Evolutionary conservation across 2,797 vertebrate species (phyloP), one percentile per base, ranked within the genome.

Genomic region (Ctenopoma kingsleyae): DNA sequence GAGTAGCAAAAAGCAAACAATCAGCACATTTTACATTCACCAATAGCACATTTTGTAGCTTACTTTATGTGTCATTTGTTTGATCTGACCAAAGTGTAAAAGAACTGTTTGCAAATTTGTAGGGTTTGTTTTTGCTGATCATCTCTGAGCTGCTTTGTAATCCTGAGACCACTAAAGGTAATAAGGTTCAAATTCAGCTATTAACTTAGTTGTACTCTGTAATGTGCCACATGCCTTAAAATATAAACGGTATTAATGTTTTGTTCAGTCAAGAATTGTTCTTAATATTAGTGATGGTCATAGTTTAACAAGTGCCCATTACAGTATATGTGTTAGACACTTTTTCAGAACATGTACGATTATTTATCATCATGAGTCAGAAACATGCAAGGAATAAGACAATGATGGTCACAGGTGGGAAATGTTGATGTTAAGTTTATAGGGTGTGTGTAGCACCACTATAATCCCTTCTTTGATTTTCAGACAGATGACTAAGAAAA

Each of bases 401-500:
- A 2, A 2, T 47, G 40, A 20, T 43, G 62, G 53, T 80, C 76
- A 74, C 47, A 52, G 30, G 9, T 17, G 10, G 64, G 38, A 81
- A 67, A 72, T 72, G 67, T 50, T 80, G 63, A 56, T 35, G 71
- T 74, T 68, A 65, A 20, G 41, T 22, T 79, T 2, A 11, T 47
- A 22, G 46, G 38, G 5, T 60, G 52, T 36, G 63, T 52, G 35
- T 3, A 41, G n/a, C 46, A 60, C 68, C 43, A 58, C 20, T 63
- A 32, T 61, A 73, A 73, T 71, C 38, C 49, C 0, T 17, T 32
- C 27, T 68, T 47, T 64, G 38, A 74, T 57, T 74, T 76, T 57
- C 66, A 85, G 77, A 86, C 63, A 27, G 73, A 82, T 84, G 86
- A 87, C 63, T 84, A 70, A 86, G 68, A 76, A 77, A 79, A 44